phyloP scores from a whole-genome alignment of 2,113 vertebrate genomes.

The Muntiacus muntjak region DNA sequence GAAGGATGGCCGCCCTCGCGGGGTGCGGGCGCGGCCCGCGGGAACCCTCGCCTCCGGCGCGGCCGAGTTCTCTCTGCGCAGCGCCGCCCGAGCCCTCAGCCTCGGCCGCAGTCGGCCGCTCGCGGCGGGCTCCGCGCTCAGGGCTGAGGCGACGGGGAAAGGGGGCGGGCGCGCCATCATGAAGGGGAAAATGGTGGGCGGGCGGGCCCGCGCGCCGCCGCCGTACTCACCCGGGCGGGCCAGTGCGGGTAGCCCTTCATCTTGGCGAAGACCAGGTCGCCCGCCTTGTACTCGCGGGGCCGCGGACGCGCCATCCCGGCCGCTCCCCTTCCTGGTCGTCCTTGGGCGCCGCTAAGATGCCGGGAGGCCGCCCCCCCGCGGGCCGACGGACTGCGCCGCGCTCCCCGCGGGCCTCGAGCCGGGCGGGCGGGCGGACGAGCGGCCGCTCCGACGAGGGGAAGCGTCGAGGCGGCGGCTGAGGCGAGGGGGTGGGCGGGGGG shows the following conservation, averaged over 20 bases:
- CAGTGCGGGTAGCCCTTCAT: slow-evolving; percentile 97
- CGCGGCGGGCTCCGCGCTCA: not conserved
- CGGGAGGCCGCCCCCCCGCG: slow-evolving; percentile 44
- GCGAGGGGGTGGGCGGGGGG: slow-evolving; percentile 37
- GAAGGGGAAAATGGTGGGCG: slow-evolving; percentile 59
- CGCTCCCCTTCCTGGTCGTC: slow-evolving; percentile 19
- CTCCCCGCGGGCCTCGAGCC: slow-evolving; percentile 51
- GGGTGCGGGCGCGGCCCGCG: not conserved
- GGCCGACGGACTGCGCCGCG: slow-evolving; percentile 45
- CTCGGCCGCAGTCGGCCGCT: not conserved
- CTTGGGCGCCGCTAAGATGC: slow-evolving; percentile 50
- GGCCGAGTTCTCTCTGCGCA: not conserved
- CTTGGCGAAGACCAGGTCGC: slow-evolving; percentile 94
- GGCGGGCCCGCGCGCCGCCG: slow-evolving; percentile 19
- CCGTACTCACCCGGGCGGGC: slow-evolving; percentile 93
- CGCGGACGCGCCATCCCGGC: slow-evolving; percentile 81
- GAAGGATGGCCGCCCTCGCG: slow-evolving; percentile 4
- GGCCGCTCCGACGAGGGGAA: slow-evolving; percentile 50
- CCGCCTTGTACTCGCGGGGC: slow-evolving; percentile 94
- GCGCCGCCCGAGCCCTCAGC: not conserved
- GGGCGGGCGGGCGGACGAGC: not conserved
- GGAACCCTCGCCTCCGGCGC: not conserved
- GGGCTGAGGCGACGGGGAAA: not conserved
- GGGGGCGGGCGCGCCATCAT: slow-evolving; percentile 62
- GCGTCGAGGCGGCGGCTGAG: slow-evolving; percentile 31